Conservation (phyloP, 1,140 invertebrate genomes). For the Euura lappo region DNA sequence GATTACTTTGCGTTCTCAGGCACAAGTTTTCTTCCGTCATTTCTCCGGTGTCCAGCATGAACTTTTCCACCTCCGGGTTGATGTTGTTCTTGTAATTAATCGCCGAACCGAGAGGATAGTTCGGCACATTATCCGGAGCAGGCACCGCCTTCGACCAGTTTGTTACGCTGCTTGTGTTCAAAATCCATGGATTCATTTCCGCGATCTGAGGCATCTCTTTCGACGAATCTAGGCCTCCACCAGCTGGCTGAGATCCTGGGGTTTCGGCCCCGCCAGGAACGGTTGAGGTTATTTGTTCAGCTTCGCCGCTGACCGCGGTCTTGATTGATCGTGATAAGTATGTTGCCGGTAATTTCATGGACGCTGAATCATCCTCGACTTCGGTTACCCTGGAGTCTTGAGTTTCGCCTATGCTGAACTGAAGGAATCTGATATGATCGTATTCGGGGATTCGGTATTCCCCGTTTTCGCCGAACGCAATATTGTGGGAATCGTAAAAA, state of each 20-base stretch:
- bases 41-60: conserved; percentile 13
- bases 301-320: neutral
- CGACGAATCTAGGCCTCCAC: neutral
- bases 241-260: neutral
- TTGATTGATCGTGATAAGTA: neutral
- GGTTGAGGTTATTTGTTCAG: neutral
- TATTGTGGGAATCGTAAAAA: conserved; percentile 6
- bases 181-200: neutral
- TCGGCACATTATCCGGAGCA: neutral
- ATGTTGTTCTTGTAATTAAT: conserved; percentile 15
- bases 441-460: conserved; percentile 10
- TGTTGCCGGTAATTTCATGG: neutral
- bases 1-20: neutral
- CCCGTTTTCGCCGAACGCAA: conserved; percentile 8
- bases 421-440: conserved; percentile 4
- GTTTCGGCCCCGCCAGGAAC: neutral
- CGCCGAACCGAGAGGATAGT: neutral
- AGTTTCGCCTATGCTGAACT: neutral
- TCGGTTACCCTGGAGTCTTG: neutral
- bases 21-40: neutral
- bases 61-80: conserved; percentile 12
- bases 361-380: neutral
- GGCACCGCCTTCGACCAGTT: neutral
- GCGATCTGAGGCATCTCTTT: neutral
- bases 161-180: neutral